Evolutionary conservation across 1,140 invertebrate species (phyloP), one percentile per base, ranked within the genome.

Genomic region (Cyclina sinensis): DNA sequence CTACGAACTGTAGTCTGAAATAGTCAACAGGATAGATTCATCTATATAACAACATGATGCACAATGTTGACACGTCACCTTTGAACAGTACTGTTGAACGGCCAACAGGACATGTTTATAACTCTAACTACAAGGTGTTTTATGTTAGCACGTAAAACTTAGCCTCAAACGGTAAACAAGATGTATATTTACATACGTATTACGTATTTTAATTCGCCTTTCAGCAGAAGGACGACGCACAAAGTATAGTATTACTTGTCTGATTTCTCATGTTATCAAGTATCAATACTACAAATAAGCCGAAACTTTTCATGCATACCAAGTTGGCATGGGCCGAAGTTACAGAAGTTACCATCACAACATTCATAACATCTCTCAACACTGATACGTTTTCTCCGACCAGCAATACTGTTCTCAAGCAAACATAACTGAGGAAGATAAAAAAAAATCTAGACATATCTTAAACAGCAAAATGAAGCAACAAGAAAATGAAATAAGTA

Each of bases 281-380:
- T n/a, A n/a, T n/a, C 27, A 65, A 65, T 11, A 14, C 27, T 11
- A n/a, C 12, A 65, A 11, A 12, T 51, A 51, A 21, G 21, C 48
- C 48, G 21, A 51, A 16, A 80, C n/a, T n/a, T n/a, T n/a, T n/a
- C n/a, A n/a, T n/a, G n/a, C 62, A 14, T 24, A 54, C 82, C 82
- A 57, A n/a, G 70, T n/a, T 46, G 30, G 27, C 82, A 85, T 37
- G 65, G 43, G 2, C 82, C 82, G 37, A 85, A 85, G 37, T 85
- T 85, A 35, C 82, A 85, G 62, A 85, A 85, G 62, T 85, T 85
- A 14, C 65, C 62, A 85, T 85, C 82, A 57, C 82, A 85, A 57
- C 82, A 85, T n/a, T 85, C 65, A 14, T 32, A 85, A n/a, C 82
- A 85, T n/a, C 68, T 43, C 24, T 73, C 68, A 11, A 54, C 39